phyloP scores from a whole-genome alignment of 2,888 invertebrate genomes.

The Synanthedon tipuliformis region DNA sequence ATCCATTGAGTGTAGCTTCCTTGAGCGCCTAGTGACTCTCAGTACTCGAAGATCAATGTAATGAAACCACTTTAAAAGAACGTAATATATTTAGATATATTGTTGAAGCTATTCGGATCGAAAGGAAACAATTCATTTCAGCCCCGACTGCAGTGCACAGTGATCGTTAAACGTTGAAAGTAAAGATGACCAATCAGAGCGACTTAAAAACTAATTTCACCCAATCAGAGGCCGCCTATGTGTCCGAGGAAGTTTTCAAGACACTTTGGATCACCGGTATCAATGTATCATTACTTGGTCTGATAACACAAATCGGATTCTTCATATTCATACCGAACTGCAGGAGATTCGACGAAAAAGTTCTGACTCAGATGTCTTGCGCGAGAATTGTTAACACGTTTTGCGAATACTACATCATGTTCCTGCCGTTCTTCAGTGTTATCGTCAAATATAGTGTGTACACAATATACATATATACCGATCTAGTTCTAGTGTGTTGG shows the following conservation, averaged over 20 bases:
- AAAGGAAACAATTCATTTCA: background rate
- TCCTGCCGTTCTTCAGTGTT: background rate
- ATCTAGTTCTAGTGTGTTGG: conserved; percentile 32
- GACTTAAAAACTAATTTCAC: background rate
- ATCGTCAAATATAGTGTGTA: conserved; percentile 11
- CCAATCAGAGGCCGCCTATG: background rate
- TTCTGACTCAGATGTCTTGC: conserved; percentile 32
- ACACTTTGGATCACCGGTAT: conserved; percentile 30
- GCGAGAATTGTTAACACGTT: conserved; percentile 31
- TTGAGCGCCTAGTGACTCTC: no score
- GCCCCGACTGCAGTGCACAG: background rate
- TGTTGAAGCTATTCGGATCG: background rate
- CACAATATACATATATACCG: conserved; percentile 28
- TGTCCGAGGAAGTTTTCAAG: conserved; percentile 6
- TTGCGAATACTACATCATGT: conserved; percentile 20
- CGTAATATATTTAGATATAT: no score
- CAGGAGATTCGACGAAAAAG: conserved; percentile 37
- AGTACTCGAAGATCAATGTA: no score
- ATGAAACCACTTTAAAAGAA: no score
- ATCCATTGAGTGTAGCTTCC: background rate
- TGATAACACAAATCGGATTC: conserved; percentile 23
- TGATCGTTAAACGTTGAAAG: background rate
- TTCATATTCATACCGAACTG: conserved; percentile 22
- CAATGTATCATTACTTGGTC: conserved; percentile 19
- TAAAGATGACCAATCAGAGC: background rate